A percentile compares a stretch with the other conserved stretches of the same genome.
Evolutionary conservation across 2,113 vertebrate genomes (phyloP).

Genomic region (Cochlearius cochlearius): DNA sequence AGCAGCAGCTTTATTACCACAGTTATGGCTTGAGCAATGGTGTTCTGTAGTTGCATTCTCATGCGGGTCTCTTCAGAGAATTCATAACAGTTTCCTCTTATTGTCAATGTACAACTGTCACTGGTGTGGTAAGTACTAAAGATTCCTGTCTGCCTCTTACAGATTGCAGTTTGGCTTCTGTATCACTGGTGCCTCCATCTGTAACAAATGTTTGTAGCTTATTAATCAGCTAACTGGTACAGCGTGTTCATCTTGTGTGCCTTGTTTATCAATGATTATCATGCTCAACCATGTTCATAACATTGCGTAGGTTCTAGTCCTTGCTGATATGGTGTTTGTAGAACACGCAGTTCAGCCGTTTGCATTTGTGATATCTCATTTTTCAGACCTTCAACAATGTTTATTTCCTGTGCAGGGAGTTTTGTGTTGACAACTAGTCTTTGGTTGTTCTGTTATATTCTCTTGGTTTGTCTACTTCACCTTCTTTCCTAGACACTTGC

Average conservation of each 20-base stretch:
- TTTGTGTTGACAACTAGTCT: background rate
- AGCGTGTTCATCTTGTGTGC: background rate
- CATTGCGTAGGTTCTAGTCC: background rate
- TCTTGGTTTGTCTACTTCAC: fast-evolving
- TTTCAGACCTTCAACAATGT: background rate
- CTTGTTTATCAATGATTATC: background rate
- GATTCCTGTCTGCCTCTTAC: background rate
- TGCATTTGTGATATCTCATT: background rate
- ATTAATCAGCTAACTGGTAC: background rate
- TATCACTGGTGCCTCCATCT: background rate
- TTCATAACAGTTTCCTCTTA: background rate
- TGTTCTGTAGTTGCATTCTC: background rate
- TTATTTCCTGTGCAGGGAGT: background rate
- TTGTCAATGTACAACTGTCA: background rate
- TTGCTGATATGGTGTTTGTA: fast-evolving
- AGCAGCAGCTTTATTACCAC: background rate
- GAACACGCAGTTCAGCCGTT: background rate
- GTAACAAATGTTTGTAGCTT: background rate
- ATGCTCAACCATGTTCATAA: background rate
- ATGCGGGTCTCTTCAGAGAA: background rate
- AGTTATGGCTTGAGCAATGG: background rate
- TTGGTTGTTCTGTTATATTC: background rate
- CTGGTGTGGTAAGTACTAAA: background rate
- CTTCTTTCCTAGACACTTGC: background rate
- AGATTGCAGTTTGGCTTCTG: background rate